Percentiles rank a stretch among this genome's conserved stretches.
Evolutionary conservation across 2,888 invertebrate genomes (phyloP).

Genomic region (Noctua fimbriata): DNA sequence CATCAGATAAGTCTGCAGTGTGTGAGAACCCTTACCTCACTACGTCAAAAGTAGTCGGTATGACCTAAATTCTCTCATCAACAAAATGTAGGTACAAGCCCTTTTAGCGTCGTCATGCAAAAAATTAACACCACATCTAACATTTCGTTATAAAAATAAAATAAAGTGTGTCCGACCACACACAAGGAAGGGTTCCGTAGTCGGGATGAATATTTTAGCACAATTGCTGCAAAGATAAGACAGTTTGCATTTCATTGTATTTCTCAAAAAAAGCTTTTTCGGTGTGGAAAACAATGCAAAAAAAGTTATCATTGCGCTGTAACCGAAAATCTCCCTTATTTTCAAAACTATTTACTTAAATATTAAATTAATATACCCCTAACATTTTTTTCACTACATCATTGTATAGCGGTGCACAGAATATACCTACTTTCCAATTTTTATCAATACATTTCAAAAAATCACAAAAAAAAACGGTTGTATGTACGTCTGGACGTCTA

Average conservation of each 20-base stretch:
- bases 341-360: neutral
- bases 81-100: constrained; percentile 36
- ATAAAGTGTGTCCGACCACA: neutral
- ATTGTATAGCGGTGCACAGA: neutral
- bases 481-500: too few relatives aligned
- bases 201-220: neutral
- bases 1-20: constrained; percentile 31
- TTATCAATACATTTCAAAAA: too few relatives aligned
- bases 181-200: neutral
- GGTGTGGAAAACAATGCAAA: neutral
- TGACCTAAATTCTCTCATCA: constrained; percentile 48
- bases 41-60: constrained; percentile 19
- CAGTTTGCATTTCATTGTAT: neutral
- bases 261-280: neutral
- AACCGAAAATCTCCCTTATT: neutral
- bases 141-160: constrained; percentile 50
- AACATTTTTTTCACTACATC: neutral
- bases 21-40: constrained; percentile 6
- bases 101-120: constrained; percentile 46
- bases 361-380: neutral
- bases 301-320: neutral
- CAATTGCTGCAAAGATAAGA: neutral
- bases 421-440: neutral
- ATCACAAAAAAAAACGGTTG: too few relatives aligned
- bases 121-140: constrained; percentile 52